Conservation (phyloP, 2,888 invertebrate species). For the Trissolcus brochymenae region DNA sequence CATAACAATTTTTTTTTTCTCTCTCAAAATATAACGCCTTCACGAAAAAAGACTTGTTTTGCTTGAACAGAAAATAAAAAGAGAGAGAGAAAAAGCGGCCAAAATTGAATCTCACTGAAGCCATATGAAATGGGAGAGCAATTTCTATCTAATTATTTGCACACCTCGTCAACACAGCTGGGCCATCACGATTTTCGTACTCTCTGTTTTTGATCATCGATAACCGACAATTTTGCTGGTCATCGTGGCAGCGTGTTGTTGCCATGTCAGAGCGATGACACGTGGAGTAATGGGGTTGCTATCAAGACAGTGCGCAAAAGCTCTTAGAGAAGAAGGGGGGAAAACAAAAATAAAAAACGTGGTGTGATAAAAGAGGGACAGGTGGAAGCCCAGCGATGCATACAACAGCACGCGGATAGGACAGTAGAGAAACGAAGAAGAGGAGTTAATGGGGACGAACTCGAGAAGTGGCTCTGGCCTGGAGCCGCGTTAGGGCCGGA, state of each 20-base stretch:
- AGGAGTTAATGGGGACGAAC: conserved; percentile 73
- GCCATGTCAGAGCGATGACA: conserved; percentile 42
- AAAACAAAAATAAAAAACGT: conserved; percentile 53
- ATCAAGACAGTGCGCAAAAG: conserved; percentile 44
- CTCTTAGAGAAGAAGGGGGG: conserved; percentile 37
- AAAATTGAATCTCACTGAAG: no score
- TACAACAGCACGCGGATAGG: conserved; percentile 45
- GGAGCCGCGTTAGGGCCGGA: conserved; percentile 73
- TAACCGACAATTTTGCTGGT: conserved; percentile 59
- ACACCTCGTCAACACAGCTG: conserved; percentile 2
- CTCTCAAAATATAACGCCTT: no score
- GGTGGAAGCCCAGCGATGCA: conserved; percentile 54
- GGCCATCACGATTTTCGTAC: conserved; percentile 19
- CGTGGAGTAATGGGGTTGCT: conserved; percentile 51
- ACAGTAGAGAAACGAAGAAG: conserved; percentile 53
- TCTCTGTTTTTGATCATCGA: conserved; percentile 14
- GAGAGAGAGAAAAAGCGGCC: neutral
- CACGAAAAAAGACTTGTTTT: no score
- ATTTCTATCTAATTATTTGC: conserved; percentile 24
- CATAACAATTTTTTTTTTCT: neutral
- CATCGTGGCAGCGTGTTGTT: conserved; percentile 66
- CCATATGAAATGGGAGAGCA: neutral
- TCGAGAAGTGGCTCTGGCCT: conserved; percentile 73
- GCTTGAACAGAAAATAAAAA: neutral
- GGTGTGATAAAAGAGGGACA: conserved; percentile 38